Conservation (phyloP, 37 sponge, comb jelly and placozoan genomes). For the Theonella swinhoei region DNA sequence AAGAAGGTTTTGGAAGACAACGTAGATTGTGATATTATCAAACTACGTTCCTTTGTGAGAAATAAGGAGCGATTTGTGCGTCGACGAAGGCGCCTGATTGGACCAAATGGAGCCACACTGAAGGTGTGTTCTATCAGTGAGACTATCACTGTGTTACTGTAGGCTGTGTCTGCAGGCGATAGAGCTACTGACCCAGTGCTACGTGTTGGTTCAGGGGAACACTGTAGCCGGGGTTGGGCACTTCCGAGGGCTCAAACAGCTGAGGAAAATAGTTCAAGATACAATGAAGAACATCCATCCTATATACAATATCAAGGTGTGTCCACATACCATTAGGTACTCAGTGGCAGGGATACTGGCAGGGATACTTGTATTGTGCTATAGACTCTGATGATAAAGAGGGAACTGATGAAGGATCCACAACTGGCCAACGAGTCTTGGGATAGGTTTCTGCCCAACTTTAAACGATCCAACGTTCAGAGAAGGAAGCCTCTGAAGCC, state of each 20-base stretch:
- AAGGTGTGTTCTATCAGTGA: constrained; percentile 58
- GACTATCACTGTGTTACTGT: not conserved
- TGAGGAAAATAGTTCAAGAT: constrained; percentile 90
- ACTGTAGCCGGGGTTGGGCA: constrained; percentile 93
- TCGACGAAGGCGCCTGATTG: constrained; percentile 90
- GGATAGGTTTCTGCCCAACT: constrained; percentile 98
- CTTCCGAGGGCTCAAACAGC: constrained; percentile 90
- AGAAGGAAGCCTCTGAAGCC: constrained; percentile 68
- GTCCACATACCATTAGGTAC: not conserved
- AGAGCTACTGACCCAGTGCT: constrained; percentile 95
- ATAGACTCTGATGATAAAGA: constrained; percentile 94
- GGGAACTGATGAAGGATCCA: constrained; percentile 97
- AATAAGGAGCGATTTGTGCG: constrained; percentile 98
- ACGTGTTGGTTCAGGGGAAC: constrained; percentile 95
- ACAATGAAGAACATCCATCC: constrained; percentile 99
- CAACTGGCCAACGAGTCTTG: constrained; percentile 89
- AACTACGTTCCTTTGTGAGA: constrained; percentile 89
- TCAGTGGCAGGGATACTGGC: no score
- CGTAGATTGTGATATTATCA: constrained; percentile 92
- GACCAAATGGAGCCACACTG: constrained; percentile 95
- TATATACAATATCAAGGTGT: constrained; percentile 96
- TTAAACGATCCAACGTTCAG: constrained; percentile 89
- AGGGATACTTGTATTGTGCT: no score
- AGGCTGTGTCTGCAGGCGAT: constrained; percentile 76
- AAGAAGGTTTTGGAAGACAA: constrained; percentile 83